phyloP scores from a whole-genome alignment of 2,797 vertebrate genomes.

The Menidia menidia region DNA sequence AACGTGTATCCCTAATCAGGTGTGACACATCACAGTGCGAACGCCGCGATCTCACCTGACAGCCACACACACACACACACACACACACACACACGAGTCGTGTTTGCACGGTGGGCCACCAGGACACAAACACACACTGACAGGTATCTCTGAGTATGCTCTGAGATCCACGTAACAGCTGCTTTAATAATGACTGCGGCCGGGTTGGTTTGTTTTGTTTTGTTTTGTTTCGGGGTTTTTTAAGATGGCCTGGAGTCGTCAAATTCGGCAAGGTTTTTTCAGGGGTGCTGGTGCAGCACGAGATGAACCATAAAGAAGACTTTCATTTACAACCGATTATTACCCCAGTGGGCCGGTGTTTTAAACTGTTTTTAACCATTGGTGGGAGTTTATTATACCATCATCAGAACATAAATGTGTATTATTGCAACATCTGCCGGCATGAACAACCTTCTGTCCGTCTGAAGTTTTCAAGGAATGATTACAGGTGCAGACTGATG shows the following conservation, averaged over 20 bases:
- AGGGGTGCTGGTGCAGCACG: slow-evolving; percentile 27
- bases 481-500: no score
- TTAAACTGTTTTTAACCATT: slow-evolving; percentile 26
- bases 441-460: background rate
- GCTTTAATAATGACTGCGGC: slow-evolving; percentile 76
- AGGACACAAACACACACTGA: slow-evolving; percentile 67
- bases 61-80: slow-evolving; percentile 67
- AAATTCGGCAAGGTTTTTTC: slow-evolving; percentile 48
- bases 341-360: slow-evolving; percentile 1
- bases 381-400: background rate
- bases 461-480: background rate
- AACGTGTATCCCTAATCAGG: slow-evolving; percentile 78
- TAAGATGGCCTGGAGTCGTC: slow-evolving; percentile 14
- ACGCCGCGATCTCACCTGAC: slow-evolving; percentile 77
- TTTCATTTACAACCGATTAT: background rate
- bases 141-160: slow-evolving; percentile 68
- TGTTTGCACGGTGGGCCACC: slow-evolving; percentile 52
- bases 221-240: background rate
- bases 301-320: slow-evolving; percentile 21
- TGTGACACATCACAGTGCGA: slow-evolving; percentile 80
- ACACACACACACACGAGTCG: slow-evolving; percentile 50
- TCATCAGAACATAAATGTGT: background rate
- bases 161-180: slow-evolving; percentile 49
- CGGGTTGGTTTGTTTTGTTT: slow-evolving; percentile 54
- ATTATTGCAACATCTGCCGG: background rate